Evolutionary conservation across 2,888 invertebrate species (phyloP), one percentile per base, ranked within the genome.

Genomic region (Drosophila austrosaltans): DNA sequence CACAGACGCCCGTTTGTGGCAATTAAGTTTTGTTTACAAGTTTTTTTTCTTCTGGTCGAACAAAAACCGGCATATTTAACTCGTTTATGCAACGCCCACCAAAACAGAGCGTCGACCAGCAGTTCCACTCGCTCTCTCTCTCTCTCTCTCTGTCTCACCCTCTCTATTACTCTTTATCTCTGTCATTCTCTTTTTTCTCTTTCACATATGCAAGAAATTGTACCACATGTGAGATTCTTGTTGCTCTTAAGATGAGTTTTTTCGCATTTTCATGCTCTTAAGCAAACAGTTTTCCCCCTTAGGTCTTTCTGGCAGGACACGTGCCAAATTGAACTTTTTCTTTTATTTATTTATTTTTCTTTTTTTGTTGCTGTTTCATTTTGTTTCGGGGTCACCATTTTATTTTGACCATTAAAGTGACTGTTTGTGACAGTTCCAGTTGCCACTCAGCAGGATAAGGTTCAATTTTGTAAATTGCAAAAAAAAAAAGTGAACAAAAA

Each of bases 11-110:
- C 59, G 20, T 48, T 30, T 53, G 40, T 56, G 62, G 63, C 64
- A 75, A 81, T 82, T 81, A 76, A 71, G 81, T 80, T 82, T 86
- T 88, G 88, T 88, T 86, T 88, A 88, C 88, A 86, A 77, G 79
- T 79, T 84, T 72, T 63, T 63, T 61, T 63, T 61, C 54, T 75
- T 70, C 10, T 39, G 22, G n/a, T 28, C 65, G 62, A 61, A 36
- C 10, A 36, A 36, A 53, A 75, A 72, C 84, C 86, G 86, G 86
- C 86, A 76, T 57, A 39, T 82, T 79, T 78, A 84, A 86, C 86
- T 86, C 86, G 75, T 88, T 86, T 72, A 68, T 54, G 77, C 75
- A 69, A 79, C 77, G 80, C 76, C 82, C 79, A 78, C 76, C 86
- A 87, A 82, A 85, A 85, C 86, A 85, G 81, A 81, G 61, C 56